phyloP scores from a whole-genome alignment of 2,797 vertebrate species.

The Clarias platycephalus region DNA sequence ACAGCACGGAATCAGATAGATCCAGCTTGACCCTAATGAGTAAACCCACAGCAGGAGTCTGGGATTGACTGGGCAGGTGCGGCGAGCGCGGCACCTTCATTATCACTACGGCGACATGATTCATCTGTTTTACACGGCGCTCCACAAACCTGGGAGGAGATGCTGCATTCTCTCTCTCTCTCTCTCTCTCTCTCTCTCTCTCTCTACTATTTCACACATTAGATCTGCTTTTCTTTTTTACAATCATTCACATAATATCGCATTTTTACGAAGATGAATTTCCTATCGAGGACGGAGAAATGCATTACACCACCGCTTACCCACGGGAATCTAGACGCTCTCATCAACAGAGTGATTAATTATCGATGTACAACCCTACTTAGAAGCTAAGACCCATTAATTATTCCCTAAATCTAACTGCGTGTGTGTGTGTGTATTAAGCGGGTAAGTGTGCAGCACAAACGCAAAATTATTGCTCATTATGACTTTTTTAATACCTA shows the following conservation, averaged over 20 bases:
- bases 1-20: slow-evolving; percentile 59
- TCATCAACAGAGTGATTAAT: background rate
- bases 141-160: slow-evolving; percentile 6
- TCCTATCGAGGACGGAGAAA: background rate
- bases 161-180: background rate
- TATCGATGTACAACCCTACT: background rate
- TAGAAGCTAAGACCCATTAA: background rate
- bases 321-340: background rate
- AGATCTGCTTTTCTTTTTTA: slow-evolving; percentile 25
- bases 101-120: slow-evolving; percentile 37
- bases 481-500: background rate
- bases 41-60: slow-evolving; percentile 41
- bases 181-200: too few relatives aligned
- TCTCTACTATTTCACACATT: background rate
- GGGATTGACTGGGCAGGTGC: slow-evolving; percentile 54
- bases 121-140: slow-evolving; percentile 51
- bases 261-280: background rate
- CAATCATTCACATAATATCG: background rate
- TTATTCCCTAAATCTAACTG: background rate
- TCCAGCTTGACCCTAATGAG: slow-evolving; percentile 47
- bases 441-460: background rate
- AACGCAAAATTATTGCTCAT: background rate
- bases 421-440: background rate
- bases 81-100: slow-evolving; percentile 42
- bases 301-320: background rate